Percentiles rank a stretch among this genome's conserved stretches.
Conservation (phyloP, 2,797 vertebrate genomes). For the Lophotriccus pileatus region DNA sequence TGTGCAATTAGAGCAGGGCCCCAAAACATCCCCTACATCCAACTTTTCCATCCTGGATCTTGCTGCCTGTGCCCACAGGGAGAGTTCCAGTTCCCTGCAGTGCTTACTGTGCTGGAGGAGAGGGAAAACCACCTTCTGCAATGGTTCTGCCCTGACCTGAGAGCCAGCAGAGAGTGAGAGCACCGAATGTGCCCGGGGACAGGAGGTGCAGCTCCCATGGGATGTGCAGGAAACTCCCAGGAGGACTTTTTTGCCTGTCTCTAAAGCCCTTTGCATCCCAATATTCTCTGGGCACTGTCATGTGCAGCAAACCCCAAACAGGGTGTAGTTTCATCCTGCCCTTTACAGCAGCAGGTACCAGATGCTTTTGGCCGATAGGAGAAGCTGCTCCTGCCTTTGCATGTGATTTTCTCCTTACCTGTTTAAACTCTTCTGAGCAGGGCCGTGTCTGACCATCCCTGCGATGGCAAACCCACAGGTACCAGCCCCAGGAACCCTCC, state of each 20-base stretch:
- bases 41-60: fast-evolving
- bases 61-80: background rate
- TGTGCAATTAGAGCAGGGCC: background rate
- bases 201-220: background rate
- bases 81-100: background rate
- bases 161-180: background rate
- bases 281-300: background rate
- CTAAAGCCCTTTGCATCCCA: background rate
- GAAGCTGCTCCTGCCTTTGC: background rate
- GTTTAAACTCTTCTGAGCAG: background rate
- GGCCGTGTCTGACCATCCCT: background rate
- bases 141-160: background rate
- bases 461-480: background rate
- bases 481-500: background rate
- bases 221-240: background rate
- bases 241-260: background rate
- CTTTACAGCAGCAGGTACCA: background rate
- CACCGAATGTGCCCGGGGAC: fast-evolving
- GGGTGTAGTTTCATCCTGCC: background rate
- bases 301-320: background rate
- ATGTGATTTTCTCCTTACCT: background rate
- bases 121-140: background rate
- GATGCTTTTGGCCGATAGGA: background rate
- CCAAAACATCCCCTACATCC: background rate
- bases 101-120: fast-evolving